These are phyloP conservation scores for Platichthys stellatus DNA, from an alignment of 2,113 vertebrate species.

Conservation along the genomic window DNA sequence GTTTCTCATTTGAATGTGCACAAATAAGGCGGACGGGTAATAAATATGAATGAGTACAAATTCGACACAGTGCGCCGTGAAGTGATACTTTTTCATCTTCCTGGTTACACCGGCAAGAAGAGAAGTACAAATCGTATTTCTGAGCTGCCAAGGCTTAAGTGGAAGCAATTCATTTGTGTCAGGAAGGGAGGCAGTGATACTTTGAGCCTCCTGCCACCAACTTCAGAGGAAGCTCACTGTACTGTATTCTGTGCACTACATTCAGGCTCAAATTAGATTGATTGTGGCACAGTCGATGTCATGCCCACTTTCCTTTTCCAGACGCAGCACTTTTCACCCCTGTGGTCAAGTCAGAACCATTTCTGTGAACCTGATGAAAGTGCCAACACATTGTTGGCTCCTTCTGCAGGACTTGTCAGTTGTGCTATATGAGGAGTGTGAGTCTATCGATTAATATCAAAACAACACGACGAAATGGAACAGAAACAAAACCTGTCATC, in stretches of 20 bases:
- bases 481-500: slow-evolving; percentile 10
- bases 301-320: slow-evolving; percentile 45
- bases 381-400: slow-evolving; percentile 20
- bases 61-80: neutral
- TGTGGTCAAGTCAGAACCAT: slow-evolving; percentile 18
- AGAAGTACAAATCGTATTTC: slow-evolving; percentile 23
- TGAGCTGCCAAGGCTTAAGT: slow-evolving; percentile 24
- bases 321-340: slow-evolving; percentile 38
- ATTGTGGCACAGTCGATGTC: slow-evolving; percentile 54
- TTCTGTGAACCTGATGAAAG: slow-evolving; percentile 19
- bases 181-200: slow-evolving; percentile 24
- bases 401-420: slow-evolving; percentile 21
- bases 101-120: neutral
- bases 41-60: slow-evolving; percentile 34
- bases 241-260: slow-evolving; percentile 22
- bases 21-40: neutral
- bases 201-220: slow-evolving; percentile 17
- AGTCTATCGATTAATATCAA: slow-evolving; percentile 11
- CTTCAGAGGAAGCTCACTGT: slow-evolving; percentile 26
- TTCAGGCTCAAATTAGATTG: slow-evolving; percentile 38
- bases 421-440: neutral
- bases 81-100: slow-evolving; percentile 4
- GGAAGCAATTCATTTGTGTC: slow-evolving; percentile 50
- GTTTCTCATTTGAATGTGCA: slow-evolving; percentile 7
- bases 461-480: slow-evolving; percentile 13